Percentiles rank a stretch among this genome's conserved stretches.
Conservation (phyloP, 2,797 vertebrate genomes). For the Etheostoma perlongum region DNA sequence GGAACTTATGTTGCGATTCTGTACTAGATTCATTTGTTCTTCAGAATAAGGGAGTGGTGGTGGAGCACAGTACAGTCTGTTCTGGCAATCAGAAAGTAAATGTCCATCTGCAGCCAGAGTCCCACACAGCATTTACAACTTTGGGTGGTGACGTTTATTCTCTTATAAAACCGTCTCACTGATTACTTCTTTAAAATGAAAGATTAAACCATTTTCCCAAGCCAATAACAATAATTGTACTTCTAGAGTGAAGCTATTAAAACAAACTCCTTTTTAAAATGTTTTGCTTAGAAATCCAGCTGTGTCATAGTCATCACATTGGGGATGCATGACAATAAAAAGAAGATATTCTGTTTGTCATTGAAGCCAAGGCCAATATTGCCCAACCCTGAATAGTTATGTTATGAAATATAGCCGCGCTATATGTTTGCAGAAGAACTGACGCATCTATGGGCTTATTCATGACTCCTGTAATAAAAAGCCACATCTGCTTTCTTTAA, state of each 20-base stretch:
- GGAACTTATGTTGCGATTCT: background rate
- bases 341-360: conserved; percentile 23
- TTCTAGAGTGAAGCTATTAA: background rate
- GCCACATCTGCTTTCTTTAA: conserved; percentile 34
- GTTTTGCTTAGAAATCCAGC: conserved; percentile 14
- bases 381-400: background rate
- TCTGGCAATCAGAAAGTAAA: conserved; percentile 7
- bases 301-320: conserved; percentile 12
- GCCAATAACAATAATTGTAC: background rate
- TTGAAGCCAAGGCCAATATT: background rate
- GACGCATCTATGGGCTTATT: conserved; percentile 5
- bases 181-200: conserved; percentile 26
- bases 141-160: conserved; percentile 33
- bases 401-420: conserved; percentile 8
- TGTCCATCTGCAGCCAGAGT: conserved; percentile 34
- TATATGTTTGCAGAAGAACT: conserved; percentile 2
- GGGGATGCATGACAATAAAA: conserved; percentile 8
- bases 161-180: conserved; percentile 9
- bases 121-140: conserved; percentile 34
- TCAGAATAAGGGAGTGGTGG: background rate
- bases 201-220: conserved; percentile 23
- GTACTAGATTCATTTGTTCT: conserved; percentile 10
- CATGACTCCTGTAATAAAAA: conserved; percentile 39
- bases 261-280: background rate
- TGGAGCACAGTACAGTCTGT: background rate